A percentile compares a stretch with the other conserved stretches of the same genome.
Conservation (phyloP, 2,113 vertebrate species). For the Myrmecophaga tridactyla region DNA sequence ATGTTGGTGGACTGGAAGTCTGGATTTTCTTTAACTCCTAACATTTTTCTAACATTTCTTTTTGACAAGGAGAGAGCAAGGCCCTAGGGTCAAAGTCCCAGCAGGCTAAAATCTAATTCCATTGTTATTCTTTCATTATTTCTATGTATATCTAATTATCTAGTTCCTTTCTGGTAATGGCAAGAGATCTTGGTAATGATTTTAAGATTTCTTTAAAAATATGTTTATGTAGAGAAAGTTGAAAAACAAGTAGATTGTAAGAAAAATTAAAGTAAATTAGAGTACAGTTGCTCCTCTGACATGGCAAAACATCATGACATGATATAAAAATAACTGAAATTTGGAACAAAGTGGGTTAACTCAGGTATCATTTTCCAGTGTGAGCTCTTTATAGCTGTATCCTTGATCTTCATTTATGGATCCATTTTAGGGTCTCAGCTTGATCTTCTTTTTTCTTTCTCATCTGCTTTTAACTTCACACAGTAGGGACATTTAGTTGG, state of each 20-base stretch:
- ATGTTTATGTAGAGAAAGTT: background rate
- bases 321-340: background rate
- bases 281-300: background rate
- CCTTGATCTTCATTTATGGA: background rate
- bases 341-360: background rate
- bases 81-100: background rate
- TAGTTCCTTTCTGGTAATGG: background rate
- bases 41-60: background rate
- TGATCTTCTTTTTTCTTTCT: conserved; percentile 1
- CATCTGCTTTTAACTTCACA: conserved; percentile 12
- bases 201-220: conserved; percentile 20
- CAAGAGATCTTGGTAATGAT: background rate
- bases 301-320: background rate
- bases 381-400: background rate
- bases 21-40: too few relatives aligned
- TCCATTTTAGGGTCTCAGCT: background rate
- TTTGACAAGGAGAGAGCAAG: background rate
- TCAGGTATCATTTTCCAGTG: background rate
- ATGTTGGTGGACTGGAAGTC: too few relatives aligned
- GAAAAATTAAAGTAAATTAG: background rate
- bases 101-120: background rate
- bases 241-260: background rate
- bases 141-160: background rate
- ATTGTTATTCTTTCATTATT: background rate
- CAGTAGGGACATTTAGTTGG: background rate